These are phyloP conservation scores for Brachystomella parvula DNA, from an alignment of 1,140 invertebrate species.

Conservation along the genomic window DNA sequence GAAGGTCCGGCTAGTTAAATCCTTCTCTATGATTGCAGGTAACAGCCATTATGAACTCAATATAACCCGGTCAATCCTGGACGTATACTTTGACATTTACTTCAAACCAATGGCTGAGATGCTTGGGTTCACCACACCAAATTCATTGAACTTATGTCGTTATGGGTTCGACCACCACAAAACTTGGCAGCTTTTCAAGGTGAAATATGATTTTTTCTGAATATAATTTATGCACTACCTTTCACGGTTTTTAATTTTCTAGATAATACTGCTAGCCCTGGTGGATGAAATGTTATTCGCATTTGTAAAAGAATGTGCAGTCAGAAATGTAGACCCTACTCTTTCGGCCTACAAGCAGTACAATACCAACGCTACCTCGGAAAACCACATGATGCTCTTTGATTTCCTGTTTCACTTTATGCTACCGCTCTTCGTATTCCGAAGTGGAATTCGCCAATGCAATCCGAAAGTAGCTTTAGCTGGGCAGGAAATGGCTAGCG, in stretches of 20 bases:
- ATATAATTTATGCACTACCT: not conserved
- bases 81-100: not conserved
- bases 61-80: not conserved
- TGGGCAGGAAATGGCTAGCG: not conserved
- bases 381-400: not conserved
- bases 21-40: not conserved
- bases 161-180: not conserved
- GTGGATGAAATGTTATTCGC: not conserved
- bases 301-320: not conserved
- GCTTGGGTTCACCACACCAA: not conserved
- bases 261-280: not conserved
- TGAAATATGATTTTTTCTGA: not conserved
- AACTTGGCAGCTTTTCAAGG: not conserved
- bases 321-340: not conserved
- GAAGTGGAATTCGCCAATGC: not conserved
- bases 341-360: not conserved
- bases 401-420: not conserved
- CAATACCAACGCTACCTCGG: not conserved
- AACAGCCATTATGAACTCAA: not conserved
- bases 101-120: not conserved
- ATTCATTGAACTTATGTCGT: not conserved
- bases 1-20: not conserved
- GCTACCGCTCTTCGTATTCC: not conserved
- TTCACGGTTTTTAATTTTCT: not conserved
- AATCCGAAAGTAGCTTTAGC: not conserved